Evolutionary conservation across 2,888 invertebrate genomes (phyloP).

Genomic region (Odontocolon sp.): DNA sequence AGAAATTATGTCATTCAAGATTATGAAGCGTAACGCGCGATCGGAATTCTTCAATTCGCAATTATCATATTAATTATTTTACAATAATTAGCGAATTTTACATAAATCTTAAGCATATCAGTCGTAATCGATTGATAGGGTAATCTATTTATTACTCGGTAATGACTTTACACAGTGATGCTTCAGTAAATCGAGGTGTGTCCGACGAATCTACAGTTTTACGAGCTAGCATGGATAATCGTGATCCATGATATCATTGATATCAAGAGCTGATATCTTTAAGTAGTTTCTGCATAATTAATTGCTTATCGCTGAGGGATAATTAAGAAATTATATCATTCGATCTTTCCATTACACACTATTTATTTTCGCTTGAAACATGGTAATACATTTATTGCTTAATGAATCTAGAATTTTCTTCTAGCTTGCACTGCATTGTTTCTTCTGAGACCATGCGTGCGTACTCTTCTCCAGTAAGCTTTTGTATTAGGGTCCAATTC

Average conservation of each 20-base stretch:
- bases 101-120: background rate
- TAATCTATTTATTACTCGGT: too few species aligned
- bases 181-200: background rate
- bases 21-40: too few species aligned
- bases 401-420: constrained; percentile 83
- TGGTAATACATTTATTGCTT: background rate
- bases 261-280: too few species aligned
- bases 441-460: constrained; percentile 85
- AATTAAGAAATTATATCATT: background rate
- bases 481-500: constrained; percentile 90
- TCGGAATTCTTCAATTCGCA: too few species aligned
- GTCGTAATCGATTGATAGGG: too few species aligned
- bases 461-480: constrained; percentile 90
- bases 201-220: background rate
- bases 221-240: too few species aligned
- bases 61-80: too few species aligned
- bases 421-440: constrained; percentile 85
- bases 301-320: background rate
- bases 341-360: background rate
- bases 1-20: too few species aligned
- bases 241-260: background rate
- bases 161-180: background rate
- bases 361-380: constrained; percentile 33
- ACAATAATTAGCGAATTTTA: too few species aligned
- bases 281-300: background rate